A percentile compares a stretch with the other conserved stretches of the same genome.
These are phyloP conservation scores for Leptinotarsa defecta DNA, from an alignment of 1,140 invertebrate species.

Conservation along the genomic window DNA sequence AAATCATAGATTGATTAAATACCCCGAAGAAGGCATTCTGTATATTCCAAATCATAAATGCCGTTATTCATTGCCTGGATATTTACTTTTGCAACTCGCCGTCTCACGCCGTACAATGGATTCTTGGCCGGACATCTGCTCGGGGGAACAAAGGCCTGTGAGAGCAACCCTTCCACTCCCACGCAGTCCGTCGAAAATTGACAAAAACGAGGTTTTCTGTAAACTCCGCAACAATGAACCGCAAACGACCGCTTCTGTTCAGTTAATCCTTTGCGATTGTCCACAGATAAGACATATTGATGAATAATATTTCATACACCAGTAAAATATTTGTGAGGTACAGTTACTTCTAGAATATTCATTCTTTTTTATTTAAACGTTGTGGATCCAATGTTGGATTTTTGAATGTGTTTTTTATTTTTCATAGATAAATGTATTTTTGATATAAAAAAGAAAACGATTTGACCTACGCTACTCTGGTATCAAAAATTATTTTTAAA, in stretches of 20 bases:
- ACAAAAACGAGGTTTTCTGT: constrained; percentile 11
- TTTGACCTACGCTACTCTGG: no score
- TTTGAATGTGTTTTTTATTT: neutral
- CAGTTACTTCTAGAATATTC: neutral
- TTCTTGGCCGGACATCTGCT: neutral
- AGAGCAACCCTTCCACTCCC: constrained; percentile 16
- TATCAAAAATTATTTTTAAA: no score
- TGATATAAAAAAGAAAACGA: no score
- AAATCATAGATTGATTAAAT: no score
- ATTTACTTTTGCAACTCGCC: neutral
- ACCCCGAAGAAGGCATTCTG: no score
- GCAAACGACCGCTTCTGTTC: constrained; percentile 4
- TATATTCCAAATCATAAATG: neutral
- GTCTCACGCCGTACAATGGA: neutral
- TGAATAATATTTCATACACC: neutral
- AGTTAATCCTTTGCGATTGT: constrained; percentile 14
- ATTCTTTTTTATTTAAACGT: no score
- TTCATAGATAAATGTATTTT: neutral
- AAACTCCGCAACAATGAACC: neutral
- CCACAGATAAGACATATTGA: neutral
- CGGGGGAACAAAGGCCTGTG: neutral
- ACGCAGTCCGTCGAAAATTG: constrained; percentile 15
- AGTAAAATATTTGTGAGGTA: neutral
- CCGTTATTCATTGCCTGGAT: neutral
- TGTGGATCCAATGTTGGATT: neutral